Base-by-base conservation (phyloP, 2,113 vertebrate species). In the Dissostichus mawsoni region DNA sequence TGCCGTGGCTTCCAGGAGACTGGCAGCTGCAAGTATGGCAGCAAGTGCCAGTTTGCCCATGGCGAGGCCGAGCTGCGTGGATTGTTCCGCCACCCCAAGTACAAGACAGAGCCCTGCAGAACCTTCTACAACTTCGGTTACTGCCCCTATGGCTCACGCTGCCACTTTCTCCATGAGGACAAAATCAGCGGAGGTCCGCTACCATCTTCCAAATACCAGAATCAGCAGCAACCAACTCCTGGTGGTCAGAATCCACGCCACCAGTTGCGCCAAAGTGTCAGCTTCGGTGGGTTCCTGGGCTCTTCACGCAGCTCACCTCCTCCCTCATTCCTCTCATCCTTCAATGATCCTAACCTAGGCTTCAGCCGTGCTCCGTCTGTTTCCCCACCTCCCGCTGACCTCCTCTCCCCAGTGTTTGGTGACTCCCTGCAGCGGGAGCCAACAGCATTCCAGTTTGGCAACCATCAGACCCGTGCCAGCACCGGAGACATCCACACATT, bases 101-200 rank as follows among this genome's bases (percentile, higher is more conserved):
- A 98, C 94, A 98, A 98, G 89, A 98, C 97, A 0, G 96, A 97
- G 92, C 93, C 95, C 56, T 98, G 97, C 90, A 96, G 96, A 94
- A 98, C 97, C 83, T 97, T 97, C 93, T 97, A 97, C 92, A 94
- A 95, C 92, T 96, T 96, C 64, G 97, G 97, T 77, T 95, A 96
- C 85, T 98, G 97, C 71, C 97, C 97, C 1, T 98, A 98, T 0
- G 97, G 97, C 23, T 90, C 95, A 0, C 95, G 97, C 33, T 98
- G 97, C 89, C 97, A 98, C 91, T 98, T 98, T 89, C 96, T 98
- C 90, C 97, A 98, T 72, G 96, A 97, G 77, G 93, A 94, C 51
- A 93, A 92, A 64, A 70, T 79, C 36, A 83, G 65, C 3, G 80
- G 63, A 1, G 77, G 51, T 59, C 92, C 87, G 1, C 55, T 91